Conservation (phyloP, 2,113 vertebrate genomes). For the Tachycineta bicolor region DNA sequence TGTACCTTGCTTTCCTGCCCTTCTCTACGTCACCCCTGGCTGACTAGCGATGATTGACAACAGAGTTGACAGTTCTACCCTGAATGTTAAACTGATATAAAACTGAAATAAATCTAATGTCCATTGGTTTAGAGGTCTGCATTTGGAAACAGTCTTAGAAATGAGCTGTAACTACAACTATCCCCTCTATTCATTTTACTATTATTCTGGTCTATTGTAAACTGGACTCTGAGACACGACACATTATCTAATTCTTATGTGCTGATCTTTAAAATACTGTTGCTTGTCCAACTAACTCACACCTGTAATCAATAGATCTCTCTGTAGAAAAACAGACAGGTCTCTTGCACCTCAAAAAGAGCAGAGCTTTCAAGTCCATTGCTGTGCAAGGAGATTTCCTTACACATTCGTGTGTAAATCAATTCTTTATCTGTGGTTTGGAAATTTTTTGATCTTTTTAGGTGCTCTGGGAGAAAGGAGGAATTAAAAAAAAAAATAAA, state of each 20-base stretch:
- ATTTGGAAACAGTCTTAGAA: neutral
- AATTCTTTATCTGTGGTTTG: neutral
- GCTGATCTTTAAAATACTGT: neutral
- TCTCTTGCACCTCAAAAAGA: neutral
- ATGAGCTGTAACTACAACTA: neutral
- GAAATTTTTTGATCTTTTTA: neutral
- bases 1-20: neutral
- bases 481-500: rapidly evolving
- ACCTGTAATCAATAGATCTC: neutral
- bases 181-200: neutral
- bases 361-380: neutral
- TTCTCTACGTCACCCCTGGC: neutral
- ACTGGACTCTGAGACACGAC: neutral
- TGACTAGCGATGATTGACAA: neutral
- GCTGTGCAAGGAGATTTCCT: neutral
- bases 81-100: slow-evolving; percentile 21
- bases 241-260: neutral
- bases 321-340: neutral
- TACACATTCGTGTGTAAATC: neutral
- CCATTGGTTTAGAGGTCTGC: neutral
- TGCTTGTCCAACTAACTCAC: neutral
- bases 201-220: neutral
- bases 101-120: slow-evolving; percentile 13
- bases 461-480: neutral
- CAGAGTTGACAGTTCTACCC: neutral